Percentiles rank a stretch among this genome's conserved stretches.
Conservation (phyloP, 1,140 invertebrate species). For the Sinonovacula constricta region DNA sequence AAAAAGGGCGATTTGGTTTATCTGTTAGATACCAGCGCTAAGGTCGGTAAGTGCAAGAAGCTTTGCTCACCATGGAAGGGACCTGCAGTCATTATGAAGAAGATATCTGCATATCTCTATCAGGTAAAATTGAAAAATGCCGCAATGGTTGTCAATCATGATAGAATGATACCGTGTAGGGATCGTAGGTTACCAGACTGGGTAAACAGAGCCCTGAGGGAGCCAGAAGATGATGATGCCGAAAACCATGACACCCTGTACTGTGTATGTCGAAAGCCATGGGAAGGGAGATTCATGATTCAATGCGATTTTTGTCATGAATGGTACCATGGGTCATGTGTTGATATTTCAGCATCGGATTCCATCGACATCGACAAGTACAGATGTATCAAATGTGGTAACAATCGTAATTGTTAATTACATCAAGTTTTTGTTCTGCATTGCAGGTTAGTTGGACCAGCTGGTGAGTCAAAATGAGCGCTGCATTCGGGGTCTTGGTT, state of each 20-base stretch:
- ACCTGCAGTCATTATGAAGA: constrained; percentile 5
- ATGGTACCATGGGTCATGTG: constrained; percentile 46
- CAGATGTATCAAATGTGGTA: not conserved
- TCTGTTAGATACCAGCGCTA: constrained; percentile 1
- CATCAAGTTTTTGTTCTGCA: too few species aligned
- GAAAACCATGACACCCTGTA: not conserved
- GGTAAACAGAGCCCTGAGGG: not conserved
- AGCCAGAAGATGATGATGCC: not conserved
- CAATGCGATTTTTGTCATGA: constrained; percentile 14
- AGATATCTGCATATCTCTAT: constrained; percentile 14
- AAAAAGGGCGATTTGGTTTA: constrained; percentile 9
- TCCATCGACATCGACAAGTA: constrained; percentile 3
- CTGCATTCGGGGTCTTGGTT: too few species aligned
- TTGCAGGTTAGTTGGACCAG: too few species aligned
- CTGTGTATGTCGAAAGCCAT: not conserved
- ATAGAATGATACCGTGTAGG: constrained; percentile 1
- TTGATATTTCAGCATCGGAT: not conserved
- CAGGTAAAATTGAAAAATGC: constrained; percentile 8
- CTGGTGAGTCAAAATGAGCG: too few species aligned
- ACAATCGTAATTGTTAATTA: too few species aligned
- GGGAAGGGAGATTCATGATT: constrained; percentile 39
- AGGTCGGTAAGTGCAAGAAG: constrained; percentile 18
- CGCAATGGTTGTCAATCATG: constrained; percentile 8
- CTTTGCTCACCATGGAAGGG: constrained; percentile 26
- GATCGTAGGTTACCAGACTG: constrained; percentile 2